Evolutionary conservation across 2,113 vertebrate species (phyloP), one percentile per base, ranked within the genome.

Genomic region (Serinus canaria): DNA sequence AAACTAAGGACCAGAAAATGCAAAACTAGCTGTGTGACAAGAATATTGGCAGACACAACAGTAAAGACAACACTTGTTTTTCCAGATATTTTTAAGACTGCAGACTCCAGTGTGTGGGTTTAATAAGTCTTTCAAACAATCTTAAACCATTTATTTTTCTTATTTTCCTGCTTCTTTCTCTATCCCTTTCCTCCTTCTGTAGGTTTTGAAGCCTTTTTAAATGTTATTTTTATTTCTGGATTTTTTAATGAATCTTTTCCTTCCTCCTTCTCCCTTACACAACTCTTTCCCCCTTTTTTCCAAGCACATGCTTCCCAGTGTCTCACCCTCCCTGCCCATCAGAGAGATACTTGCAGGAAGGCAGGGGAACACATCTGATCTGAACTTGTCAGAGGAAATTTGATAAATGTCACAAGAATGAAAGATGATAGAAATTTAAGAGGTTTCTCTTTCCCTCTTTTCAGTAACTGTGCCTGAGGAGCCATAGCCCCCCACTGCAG

Each of bases 381-480:
- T 94, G 64, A 92, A 83, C 28, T 13, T 96, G 96, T 97, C 97
- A 97, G 60, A 95, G 28, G 49, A 96, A 93, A 95, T 91, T 68
- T 95, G 94, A 91, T 95, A 96, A 94, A 95, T 95, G 95, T 91
- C 96, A 97, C 18, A 33, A 80, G 79, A 96, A 91, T 63, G 46
- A 95, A 97, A 96, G 83, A 95, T 0, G 20, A 87, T 63, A 94
- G 94, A 97, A 97, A 96, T 96, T 95, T 98, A 94, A 78, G 55
- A 95, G 77, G 28, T 73, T 89, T 94, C 68, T 63, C 64, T 41
- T 72, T 81, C 66, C 67, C 39, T 91, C 52, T 90, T 93, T 83
- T 94, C 87, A 81, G 63, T 80, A 90, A 92, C 93, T 88, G 41
- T 68, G 89, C 55, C 73, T 90, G 58, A 95, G 84, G 62, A 95